Evolutionary conservation across 2,888 invertebrate species (phyloP).

Genomic region (Agrotis puta): DNA sequence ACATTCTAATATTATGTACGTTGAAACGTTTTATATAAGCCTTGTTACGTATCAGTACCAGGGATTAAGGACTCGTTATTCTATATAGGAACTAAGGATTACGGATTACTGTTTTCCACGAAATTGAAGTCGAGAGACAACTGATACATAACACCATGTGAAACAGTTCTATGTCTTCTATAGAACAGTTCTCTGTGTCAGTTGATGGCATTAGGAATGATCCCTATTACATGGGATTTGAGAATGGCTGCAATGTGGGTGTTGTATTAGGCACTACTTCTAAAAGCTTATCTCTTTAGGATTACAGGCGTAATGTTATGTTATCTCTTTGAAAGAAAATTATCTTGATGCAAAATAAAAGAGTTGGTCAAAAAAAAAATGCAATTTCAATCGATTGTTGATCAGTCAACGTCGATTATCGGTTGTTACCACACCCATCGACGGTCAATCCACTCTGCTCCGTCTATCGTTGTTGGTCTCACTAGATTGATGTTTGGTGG

Average conservation of each 20-base stretch:
- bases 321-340: background rate
- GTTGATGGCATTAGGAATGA: background rate
- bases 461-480: too few species aligned
- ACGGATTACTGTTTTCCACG: slow-evolving; percentile 1
- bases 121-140: background rate
- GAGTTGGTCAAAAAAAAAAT: background rate
- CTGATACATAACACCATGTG: background rate
- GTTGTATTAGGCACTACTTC: background rate
- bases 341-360: background rate
- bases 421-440: too few species aligned
- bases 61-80: background rate
- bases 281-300: background rate
- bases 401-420: too few species aligned
- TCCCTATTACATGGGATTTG: background rate
- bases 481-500: too few species aligned
- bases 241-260: background rate
- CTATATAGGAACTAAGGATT: background rate
- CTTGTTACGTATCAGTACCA: background rate
- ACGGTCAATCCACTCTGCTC: background rate
- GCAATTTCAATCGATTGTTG: too few species aligned
- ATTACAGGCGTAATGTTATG: background rate
- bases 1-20: background rate
- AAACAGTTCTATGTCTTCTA: background rate
- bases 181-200: background rate
- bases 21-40: too few species aligned